Evolutionary conservation across 1,140 invertebrate species (phyloP).

Genomic region (Ruditapes philippinarum): DNA sequence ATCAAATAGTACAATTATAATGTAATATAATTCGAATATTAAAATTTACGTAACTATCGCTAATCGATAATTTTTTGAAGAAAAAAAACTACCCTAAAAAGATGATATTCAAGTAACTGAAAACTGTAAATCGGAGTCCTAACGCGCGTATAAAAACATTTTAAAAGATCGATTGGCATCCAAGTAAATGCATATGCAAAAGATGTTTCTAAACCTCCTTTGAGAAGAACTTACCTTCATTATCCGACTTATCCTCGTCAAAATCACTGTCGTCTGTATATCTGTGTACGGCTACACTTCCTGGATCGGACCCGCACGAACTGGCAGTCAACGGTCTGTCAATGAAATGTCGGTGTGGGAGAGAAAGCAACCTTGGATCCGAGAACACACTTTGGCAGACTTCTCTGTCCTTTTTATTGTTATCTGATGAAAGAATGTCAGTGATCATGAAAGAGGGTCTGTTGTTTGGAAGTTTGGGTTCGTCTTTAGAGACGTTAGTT

Average conservation of each 20-base stretch:
- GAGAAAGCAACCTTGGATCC: slow-evolving; percentile 41
- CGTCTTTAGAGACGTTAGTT: slow-evolving; percentile 32
- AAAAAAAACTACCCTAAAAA: too few species aligned
- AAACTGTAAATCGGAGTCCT: too few species aligned
- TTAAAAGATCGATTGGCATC: too few species aligned
- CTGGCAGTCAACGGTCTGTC: slow-evolving; percentile 51
- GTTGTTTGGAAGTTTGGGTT: slow-evolving; percentile 15
- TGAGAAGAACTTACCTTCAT: slow-evolving; percentile 51
- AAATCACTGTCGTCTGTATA: slow-evolving; percentile 55
- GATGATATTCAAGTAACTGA: too few species aligned
- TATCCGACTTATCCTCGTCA: slow-evolving; percentile 45
- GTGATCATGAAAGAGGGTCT: slow-evolving; percentile 63
- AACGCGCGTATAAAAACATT: too few species aligned
- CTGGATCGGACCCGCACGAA: slow-evolving; percentile 46
- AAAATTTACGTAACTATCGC: too few species aligned
- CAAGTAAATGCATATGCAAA: too few species aligned
- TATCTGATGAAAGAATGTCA: slow-evolving; percentile 56
- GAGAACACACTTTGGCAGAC: slow-evolving; percentile 24
- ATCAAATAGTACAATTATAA: too few species aligned
- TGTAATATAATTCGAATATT: too few species aligned
- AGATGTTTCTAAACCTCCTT: too few species aligned
- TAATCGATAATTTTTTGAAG: too few species aligned
- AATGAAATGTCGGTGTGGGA: slow-evolving; percentile 46
- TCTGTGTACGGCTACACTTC: not conserved
- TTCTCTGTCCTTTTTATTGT: slow-evolving; percentile 15